These are phyloP conservation scores for Litoditis marina DNA, from an alignment of 2,888 invertebrate genomes.

Conservation along the genomic window DNA sequence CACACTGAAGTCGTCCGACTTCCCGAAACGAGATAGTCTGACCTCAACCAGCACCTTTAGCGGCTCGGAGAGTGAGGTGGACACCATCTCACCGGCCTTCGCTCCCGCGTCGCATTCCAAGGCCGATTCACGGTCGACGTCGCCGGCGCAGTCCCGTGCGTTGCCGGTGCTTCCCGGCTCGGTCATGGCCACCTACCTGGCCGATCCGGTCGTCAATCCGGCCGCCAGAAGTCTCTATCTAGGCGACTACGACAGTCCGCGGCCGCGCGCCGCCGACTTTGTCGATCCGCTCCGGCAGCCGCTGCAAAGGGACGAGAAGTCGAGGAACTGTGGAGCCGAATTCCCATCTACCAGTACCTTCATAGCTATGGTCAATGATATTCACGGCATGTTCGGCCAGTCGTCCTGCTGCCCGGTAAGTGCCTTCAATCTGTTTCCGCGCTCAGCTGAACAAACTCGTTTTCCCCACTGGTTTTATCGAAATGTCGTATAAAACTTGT, in stretches of 20 bases:
- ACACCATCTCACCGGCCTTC: too few species aligned
- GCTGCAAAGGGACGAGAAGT: not conserved
- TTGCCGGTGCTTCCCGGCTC: slow-evolving; percentile 30
- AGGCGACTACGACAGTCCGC: slow-evolving; percentile 23
- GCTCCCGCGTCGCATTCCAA: too few species aligned
- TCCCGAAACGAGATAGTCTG: too few species aligned
- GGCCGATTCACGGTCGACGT: too few species aligned
- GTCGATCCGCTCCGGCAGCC: slow-evolving; percentile 23
- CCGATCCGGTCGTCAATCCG: slow-evolving; percentile 40
- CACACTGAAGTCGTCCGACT: too few species aligned
- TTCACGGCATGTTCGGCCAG: slow-evolving; percentile 17
- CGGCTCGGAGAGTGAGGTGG: too few species aligned
- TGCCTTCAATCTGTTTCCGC: too few species aligned
- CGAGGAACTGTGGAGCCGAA: not conserved
- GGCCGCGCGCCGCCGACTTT: slow-evolving; percentile 37
- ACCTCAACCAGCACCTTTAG: too few species aligned
- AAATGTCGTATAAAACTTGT: not conserved
- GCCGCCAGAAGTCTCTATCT: slow-evolving; percentile 24
- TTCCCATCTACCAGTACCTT: slow-evolving; percentile 46
- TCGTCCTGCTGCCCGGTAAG: slow-evolving; percentile 17
- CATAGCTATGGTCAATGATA: slow-evolving; percentile 42
- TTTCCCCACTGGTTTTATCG: not conserved
- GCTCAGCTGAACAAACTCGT: too few species aligned
- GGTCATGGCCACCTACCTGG: slow-evolving; percentile 30
- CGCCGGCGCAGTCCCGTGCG: slow-evolving; percentile 1